Percentiles rank a stretch among this genome's conserved stretches.
These are phyloP conservation scores for Melopsittacus undulatus DNA, from an alignment of 2,797 vertebrate genomes.

Conservation along the genomic window DNA sequence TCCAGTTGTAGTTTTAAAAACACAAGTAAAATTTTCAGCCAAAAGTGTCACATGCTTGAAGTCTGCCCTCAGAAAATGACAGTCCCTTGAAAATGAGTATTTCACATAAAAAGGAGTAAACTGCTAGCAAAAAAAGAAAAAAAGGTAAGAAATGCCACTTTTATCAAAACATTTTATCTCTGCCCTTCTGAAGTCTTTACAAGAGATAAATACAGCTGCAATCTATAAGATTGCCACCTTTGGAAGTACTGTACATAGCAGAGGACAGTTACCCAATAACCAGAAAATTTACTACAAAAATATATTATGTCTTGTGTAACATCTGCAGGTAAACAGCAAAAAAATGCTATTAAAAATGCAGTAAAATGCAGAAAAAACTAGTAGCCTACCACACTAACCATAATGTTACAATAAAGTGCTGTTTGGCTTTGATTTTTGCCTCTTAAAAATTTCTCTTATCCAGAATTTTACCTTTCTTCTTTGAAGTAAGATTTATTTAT, in stretches of 20 bases:
- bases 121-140: constrained; percentile 22
- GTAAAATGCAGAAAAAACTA: constrained; percentile 44
- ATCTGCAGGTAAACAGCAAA: constrained; percentile 52
- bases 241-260: constrained; percentile 62
- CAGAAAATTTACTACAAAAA: constrained; percentile 66
- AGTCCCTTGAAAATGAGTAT: constrained; percentile 32
- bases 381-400: not conserved
- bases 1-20: not conserved
- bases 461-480: constrained; percentile 5
- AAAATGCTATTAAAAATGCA: constrained; percentile 42
- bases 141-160: constrained; percentile 54
- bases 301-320: constrained; percentile 52
- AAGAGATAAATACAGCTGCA: constrained; percentile 64
- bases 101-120: constrained; percentile 38
- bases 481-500: not conserved
- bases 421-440: constrained; percentile 29
- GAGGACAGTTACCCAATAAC: constrained; percentile 64
- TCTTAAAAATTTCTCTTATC: not conserved
- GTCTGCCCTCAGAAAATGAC: constrained; percentile 4
- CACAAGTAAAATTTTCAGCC: not conserved
- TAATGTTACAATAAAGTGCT: constrained; percentile 59
- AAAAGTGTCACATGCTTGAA: not conserved
- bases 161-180: constrained; percentile 66
- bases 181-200: constrained; percentile 59
- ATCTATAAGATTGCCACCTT: constrained; percentile 65